Evolutionary conservation across 2,888 invertebrate species (phyloP), one percentile per base, ranked within the genome.

Genomic region (Zygothrica quintamaculata): DNA sequence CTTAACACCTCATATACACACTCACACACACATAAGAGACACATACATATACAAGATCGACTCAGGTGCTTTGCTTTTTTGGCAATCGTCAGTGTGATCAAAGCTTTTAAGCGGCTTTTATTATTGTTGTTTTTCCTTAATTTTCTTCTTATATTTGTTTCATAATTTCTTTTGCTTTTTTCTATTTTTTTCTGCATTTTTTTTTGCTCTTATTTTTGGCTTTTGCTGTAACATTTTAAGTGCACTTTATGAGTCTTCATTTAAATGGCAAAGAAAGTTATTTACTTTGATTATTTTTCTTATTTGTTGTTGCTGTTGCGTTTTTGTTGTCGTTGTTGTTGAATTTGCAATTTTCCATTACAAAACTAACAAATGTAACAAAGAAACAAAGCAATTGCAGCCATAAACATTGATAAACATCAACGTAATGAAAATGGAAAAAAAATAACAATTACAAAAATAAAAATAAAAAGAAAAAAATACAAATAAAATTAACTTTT

Each of bases 51-150:
- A 6, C n/a, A n/a, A n/a, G n/a, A n/a, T n/a, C n/a, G n/a, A n/a
- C 18, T 11, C 33, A 40, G 29, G n/a, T 55, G 42, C 48, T 39
- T 37, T 12, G 42, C 16, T 60, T 77, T 78, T 78, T 73, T 65
- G 75, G 70, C 64, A 80, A 71, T 67, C 71, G 73, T 78, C 77
- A 80, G 80, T 80, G 65, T 72, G 53, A 58, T 55, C 59, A 16
- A 61, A 44, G 53, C 62, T 77, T 77, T 52, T 77, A 76, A 77
- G 77, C 74, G 51, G 77, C 81, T 78, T 77, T 78, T 73, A 56
- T 77, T 67, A 44, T 47, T 53, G 8, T 47, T 51, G 33, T 48
- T 43, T 29, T 52, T 31, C 18, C n/a, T n/a, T n/a, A n/a, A n/a
- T 31, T 40, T 34, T 33, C 26, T 18, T 26, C 66, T 42, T 51